Evolutionary conservation across 2,888 invertebrate species (phyloP), one percentile per base, ranked within the genome.

Genomic region (Ectobius pallidus): DNA sequence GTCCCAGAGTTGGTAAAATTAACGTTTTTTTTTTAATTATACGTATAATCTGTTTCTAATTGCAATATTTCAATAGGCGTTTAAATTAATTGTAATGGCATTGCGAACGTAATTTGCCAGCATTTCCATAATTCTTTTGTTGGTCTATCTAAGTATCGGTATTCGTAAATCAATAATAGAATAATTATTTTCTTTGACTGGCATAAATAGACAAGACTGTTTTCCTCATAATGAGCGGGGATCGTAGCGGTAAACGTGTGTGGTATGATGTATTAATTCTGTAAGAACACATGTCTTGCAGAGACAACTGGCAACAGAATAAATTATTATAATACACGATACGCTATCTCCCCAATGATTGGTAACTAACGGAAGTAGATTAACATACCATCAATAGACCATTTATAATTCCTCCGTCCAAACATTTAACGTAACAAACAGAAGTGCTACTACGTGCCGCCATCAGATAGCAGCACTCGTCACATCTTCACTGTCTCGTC

Each of bases 381-480:
- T 58, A 58, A 58, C 58, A 58, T 58, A 58, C n/a, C 4, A 25
- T 58, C 58, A 58, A 58, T 58, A n/a, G 58, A n/a, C 32, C 58
- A 58, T 58, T 58, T 58, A 32, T 58, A 58, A 58, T 30, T 16
- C 22, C 7, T 25, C 16, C n/a, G 32, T n/a, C 58, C 9, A n/a
- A 30, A 58, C 58, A 25, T 58, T 58, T 58, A 58, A 32, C 58
- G 30, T 58, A n/a, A 30, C 58, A 58, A 27, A 58, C 46, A 9
- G 39, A 39, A 6, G 39, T 52, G 20, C 25, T 52, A 52, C 25
- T 9, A 18, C 4, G 52, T 52, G 25, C 52, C 52, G 52, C 52
- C 52, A 52, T 52, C 52, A 25, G 52, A 58, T 58, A 30, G n/a
- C n/a, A n/a, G 32, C 58, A 58, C 27, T 58, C 58, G n/a, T 1